phyloP scores from a whole-genome alignment of 2,888 invertebrate species.

The Cantharis flavilabris region DNA sequence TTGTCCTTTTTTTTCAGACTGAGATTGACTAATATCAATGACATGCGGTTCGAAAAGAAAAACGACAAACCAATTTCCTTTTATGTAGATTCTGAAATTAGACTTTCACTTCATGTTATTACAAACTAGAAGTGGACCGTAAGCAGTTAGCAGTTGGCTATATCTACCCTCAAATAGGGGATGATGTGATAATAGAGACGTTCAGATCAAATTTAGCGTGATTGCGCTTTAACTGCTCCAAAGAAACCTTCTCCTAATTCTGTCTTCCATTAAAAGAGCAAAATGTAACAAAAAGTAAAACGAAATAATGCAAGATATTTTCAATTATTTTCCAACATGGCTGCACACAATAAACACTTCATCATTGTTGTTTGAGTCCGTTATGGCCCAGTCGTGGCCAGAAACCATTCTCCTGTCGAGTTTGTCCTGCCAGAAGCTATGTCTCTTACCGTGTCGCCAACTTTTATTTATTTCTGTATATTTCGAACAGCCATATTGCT shows the following conservation, averaged over 20 bases:
- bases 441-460: conserved; percentile 47
- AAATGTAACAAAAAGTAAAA: conserved; percentile 4
- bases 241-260: conserved; percentile 28
- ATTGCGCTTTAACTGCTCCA: conserved; percentile 34
- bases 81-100: conserved; percentile 36
- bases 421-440: conserved; percentile 48
- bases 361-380: conserved; percentile 41
- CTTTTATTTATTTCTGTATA: conserved; percentile 32
- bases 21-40: conserved; percentile 8
- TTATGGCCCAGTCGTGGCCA: conserved; percentile 47
- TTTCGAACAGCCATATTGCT: conserved; percentile 29
- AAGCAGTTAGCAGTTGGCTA: conserved; percentile 39
- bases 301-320: conserved; percentile 22
- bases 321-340: conserved; percentile 36
- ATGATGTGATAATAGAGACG: conserved; percentile 51
- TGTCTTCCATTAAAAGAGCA: conserved; percentile 21
- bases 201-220: conserved; percentile 51
- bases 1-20: neutral
- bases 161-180: conserved; percentile 44
- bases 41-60: conserved; percentile 19
- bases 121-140: conserved; percentile 33
- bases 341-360: conserved; percentile 35
- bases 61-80: conserved; percentile 50
- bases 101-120: conserved; percentile 20
- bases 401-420: conserved; percentile 51